phyloP scores from a whole-genome alignment of 1,140 invertebrate genomes.

The Trinorchestia longiramus region DNA sequence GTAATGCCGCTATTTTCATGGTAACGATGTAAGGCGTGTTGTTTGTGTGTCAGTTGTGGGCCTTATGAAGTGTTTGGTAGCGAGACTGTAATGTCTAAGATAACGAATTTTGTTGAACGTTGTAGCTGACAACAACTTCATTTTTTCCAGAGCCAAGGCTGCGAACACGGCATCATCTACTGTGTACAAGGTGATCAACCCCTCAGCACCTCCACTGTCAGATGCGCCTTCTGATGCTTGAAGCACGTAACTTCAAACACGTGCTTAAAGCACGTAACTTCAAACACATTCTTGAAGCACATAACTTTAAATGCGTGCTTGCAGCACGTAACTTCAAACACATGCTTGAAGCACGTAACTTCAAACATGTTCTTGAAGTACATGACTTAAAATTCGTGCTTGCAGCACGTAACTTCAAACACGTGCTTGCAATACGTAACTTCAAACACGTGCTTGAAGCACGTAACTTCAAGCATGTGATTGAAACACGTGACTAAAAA shows the following conservation, averaged over 20 bases:
- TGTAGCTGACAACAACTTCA: background rate
- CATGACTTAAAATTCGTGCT: too few species aligned
- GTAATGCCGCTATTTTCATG: too few species aligned
- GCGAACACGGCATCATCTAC: slow-evolving; percentile 10
- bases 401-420: too few species aligned
- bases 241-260: background rate
- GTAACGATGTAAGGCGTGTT: too few species aligned
- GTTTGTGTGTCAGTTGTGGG: too few species aligned
- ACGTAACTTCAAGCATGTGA: too few species aligned
- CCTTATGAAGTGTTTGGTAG: background rate
- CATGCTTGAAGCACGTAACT: background rate
- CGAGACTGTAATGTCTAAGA: background rate
- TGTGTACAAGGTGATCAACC: slow-evolving; percentile 4
- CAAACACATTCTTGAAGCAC: background rate
- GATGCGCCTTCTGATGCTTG: background rate
- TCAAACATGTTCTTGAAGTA: too few species aligned
- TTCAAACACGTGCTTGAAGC: too few species aligned
- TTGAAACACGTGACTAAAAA: too few species aligned
- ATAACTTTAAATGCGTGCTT: background rate
- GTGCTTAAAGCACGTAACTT: background rate
- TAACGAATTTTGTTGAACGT: too few species aligned
- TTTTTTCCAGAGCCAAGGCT: background rate
- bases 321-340: background rate
- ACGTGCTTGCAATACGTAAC: too few species aligned
- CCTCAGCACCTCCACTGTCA: background rate